phyloP scores from a whole-genome alignment of 2,888 invertebrate genomes.

The Microctonus hyperodae region DNA sequence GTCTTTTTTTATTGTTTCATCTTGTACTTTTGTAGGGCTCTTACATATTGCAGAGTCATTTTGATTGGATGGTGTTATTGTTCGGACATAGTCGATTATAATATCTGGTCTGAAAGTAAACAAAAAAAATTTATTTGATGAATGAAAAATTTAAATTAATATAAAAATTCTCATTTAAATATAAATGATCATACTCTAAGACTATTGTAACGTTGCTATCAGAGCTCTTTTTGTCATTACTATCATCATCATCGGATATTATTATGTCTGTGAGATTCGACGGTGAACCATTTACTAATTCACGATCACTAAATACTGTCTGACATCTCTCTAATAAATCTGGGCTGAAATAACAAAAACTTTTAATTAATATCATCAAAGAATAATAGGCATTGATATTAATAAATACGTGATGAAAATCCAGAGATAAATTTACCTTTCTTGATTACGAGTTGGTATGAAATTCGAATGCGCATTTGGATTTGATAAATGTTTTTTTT shows the following conservation, averaged over 20 bases:
- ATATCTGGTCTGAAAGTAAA: not conserved
- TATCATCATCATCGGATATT: not conserved
- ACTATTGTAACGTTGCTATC: not conserved
- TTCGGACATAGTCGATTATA: not conserved
- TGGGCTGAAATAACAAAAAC: not conserved
- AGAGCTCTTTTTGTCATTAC: not conserved
- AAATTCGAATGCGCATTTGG: not conserved
- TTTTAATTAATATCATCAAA: too few relatives aligned
- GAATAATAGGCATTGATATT: too few relatives aligned
- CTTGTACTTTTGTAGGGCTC: too few relatives aligned
- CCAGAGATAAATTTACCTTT: not conserved
- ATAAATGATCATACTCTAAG: not conserved
- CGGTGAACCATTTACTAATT: not conserved
- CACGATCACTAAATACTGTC: not conserved
- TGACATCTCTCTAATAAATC: not conserved
- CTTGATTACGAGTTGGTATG: not conserved
- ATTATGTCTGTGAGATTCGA: not conserved
- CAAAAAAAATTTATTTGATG: not conserved
- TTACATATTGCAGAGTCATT: too few relatives aligned
- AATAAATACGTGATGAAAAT: too few relatives aligned
- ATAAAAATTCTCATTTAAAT: not conserved
- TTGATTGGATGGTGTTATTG: not conserved
- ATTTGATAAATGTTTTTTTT: not conserved
- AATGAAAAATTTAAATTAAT: not conserved
- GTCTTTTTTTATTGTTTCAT: too few relatives aligned